Evolutionary conservation across 2,113 vertebrate species (phyloP).

Genomic region (Coracopsis vasa): DNA sequence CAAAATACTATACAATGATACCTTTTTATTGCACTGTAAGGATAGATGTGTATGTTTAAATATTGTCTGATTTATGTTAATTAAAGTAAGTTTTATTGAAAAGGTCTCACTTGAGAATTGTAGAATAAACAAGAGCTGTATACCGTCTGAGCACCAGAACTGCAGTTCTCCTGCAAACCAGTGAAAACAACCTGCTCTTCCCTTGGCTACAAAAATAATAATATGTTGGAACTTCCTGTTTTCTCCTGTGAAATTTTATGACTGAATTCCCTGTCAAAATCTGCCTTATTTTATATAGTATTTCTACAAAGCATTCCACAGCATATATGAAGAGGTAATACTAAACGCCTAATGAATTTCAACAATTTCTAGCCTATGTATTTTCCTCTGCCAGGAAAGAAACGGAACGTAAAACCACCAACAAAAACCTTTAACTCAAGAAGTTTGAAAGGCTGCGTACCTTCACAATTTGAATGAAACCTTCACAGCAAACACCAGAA

Average conservation of each 20-base stretch:
- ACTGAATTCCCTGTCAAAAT: constrained; percentile 85
- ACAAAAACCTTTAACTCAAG: constrained; percentile 63
- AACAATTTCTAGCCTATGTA: constrained; percentile 85
- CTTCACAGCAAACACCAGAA: constrained; percentile 70
- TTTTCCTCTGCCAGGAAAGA: constrained; percentile 84
- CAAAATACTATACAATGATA: constrained; percentile 81
- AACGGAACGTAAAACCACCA: not conserved
- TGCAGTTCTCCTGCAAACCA: not conserved
- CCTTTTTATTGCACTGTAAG: constrained; percentile 90
- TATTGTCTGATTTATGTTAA: constrained; percentile 80
- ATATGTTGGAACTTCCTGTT: constrained; percentile 63
- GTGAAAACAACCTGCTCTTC: constrained; percentile 68
- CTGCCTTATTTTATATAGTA: constrained; percentile 95
- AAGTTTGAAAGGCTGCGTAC: constrained; percentile 78
- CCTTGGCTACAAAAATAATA: constrained; percentile 76
- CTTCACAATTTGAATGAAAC: constrained; percentile 72
- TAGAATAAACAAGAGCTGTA: constrained; percentile 12
- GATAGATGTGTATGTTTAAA: constrained; percentile 79
- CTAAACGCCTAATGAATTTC: constrained; percentile 82
- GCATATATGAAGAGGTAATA: constrained; percentile 77
- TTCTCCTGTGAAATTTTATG: constrained; percentile 82
- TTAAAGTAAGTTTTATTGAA: constrained; percentile 79
- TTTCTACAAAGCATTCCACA: constrained; percentile 92
- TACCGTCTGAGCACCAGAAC: not conserved
- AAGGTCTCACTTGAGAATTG: constrained; percentile 60